A percentile compares a stretch with the other conserved stretches of the same genome.
Evolutionary conservation across 2,888 invertebrate genomes (phyloP).

Genomic region (Heteropelma amictum): DNA sequence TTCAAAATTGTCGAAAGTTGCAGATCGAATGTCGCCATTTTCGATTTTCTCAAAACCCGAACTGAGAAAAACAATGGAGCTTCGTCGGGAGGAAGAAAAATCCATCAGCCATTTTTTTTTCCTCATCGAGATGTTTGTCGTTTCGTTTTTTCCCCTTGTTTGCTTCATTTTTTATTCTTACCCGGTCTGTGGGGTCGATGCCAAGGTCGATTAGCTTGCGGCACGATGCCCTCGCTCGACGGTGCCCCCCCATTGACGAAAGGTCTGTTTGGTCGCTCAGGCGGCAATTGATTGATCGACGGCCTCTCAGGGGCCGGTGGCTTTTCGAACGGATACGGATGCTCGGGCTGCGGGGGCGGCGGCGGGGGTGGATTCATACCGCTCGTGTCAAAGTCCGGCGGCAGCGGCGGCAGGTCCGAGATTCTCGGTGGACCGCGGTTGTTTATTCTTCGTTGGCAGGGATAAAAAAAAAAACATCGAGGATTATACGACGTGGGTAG

Average conservation of each 20-base stretch:
- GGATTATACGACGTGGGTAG: background rate
- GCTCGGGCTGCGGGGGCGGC: conserved; percentile 77
- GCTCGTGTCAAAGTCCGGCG: conserved; percentile 83
- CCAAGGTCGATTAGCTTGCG: conserved; percentile 72
- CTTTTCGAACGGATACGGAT: conserved; percentile 85
- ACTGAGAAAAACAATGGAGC: too few species aligned
- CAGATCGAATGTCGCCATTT: too few species aligned
- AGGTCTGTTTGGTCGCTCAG: conserved; percentile 79
- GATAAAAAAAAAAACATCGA: conserved; percentile 41
- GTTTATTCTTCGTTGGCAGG: conserved; percentile 83
- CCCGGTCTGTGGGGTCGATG: conserved; percentile 61
- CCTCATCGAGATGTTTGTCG: too few species aligned
- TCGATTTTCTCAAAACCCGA: too few species aligned
- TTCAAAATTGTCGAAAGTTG: too few species aligned
- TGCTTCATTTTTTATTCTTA: conserved; percentile 23
- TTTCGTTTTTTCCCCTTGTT: background rate
- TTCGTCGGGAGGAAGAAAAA: too few species aligned
- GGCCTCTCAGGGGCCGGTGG: conserved; percentile 81
- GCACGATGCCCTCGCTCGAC: conserved; percentile 86
- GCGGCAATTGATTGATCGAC: conserved; percentile 77
- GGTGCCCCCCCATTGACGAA: conserved; percentile 85
- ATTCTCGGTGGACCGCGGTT: conserved; percentile 94
- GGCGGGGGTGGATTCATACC: conserved; percentile 79
- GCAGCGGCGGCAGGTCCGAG: conserved; percentile 86
- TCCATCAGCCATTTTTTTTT: too few species aligned